A percentile compares a stretch with the other conserved stretches of the same genome.
These are phyloP conservation scores for Diprion similis DNA, from an alignment of 1,140 invertebrate genomes.

Conservation along the genomic window DNA sequence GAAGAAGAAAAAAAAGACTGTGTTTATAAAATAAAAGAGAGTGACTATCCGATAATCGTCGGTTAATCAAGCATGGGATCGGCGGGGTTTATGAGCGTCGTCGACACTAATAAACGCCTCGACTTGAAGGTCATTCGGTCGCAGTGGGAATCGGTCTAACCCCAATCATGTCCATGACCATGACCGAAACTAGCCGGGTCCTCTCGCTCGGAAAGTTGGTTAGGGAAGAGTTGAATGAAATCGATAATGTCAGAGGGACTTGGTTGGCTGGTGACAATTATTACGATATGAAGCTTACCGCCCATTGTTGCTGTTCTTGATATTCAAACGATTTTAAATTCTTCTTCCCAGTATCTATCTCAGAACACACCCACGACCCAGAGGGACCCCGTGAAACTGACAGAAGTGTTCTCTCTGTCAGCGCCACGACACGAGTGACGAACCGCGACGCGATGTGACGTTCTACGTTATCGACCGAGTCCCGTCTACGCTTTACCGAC, in stretches of 20 bases:
- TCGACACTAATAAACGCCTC: not conserved
- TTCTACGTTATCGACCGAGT: conserved; percentile 6
- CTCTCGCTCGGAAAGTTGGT: not conserved
- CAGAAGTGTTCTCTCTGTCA: conserved; percentile 38
- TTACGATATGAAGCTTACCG: conserved; percentile 37
- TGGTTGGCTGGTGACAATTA: not conserved
- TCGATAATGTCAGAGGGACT: not conserved
- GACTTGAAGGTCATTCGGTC: conserved; percentile 54
- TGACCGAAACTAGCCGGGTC: not conserved
- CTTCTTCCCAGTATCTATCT: conserved; percentile 1
- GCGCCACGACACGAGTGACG: conserved; percentile 44
- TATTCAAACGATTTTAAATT: conserved; percentile 2
- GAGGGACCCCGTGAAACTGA: conserved; percentile 39
- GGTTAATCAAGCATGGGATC: too few species aligned
- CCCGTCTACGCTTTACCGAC: conserved; percentile 13
- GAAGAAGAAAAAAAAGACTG: too few species aligned
- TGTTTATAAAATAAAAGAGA: too few species aligned
- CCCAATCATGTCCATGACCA: conserved; percentile 6
- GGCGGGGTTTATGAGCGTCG: too few species aligned
- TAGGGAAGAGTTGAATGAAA: not conserved
- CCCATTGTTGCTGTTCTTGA: conserved; percentile 39
- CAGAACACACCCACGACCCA: conserved; percentile 41
- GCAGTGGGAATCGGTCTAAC: conserved; percentile 8
- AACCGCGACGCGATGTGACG: conserved; percentile 9
- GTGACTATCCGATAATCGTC: too few species aligned